Conservation (phyloP, 2,888 invertebrate genomes). For the Apoderus coryli region DNA sequence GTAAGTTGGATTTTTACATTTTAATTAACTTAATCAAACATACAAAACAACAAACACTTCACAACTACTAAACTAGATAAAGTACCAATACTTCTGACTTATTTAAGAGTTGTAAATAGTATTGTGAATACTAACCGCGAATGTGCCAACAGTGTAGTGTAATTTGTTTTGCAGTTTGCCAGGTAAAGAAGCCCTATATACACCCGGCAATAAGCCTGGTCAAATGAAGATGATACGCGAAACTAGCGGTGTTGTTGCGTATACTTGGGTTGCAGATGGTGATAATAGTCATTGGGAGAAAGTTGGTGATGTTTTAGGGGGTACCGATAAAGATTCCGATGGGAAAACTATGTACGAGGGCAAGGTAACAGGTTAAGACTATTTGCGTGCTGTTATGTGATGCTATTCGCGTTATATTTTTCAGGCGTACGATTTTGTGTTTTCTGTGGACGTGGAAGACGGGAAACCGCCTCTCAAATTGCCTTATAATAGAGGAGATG, state of each 20-base stretch:
- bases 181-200: slow-evolving; percentile 58
- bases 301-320: slow-evolving; percentile 81
- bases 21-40: background rate
- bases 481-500: slow-evolving; percentile 79
- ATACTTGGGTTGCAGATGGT: slow-evolving; percentile 59
- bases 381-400: no score
- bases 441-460: slow-evolving; percentile 90
- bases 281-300: slow-evolving; percentile 53
- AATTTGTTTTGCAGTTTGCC: slow-evolving; percentile 54
- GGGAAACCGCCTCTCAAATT: slow-evolving; percentile 77
- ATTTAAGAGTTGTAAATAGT: no score
- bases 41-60: no score
- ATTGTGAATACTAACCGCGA: no score
- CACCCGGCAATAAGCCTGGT: slow-evolving; percentile 68
- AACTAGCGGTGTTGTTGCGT: slow-evolving; percentile 59
- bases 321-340: slow-evolving; percentile 42
- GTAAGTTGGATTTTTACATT: slow-evolving; percentile 34
- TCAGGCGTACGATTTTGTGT: slow-evolving; percentile 85
- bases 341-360: slow-evolving; percentile 75
- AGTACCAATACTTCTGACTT: no score
- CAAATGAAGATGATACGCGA: slow-evolving; percentile 74
- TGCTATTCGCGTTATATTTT: no score
- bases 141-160: no score
- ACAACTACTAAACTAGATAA: no score
- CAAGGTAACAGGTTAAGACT: slow-evolving; percentile 37